Base-by-base conservation (phyloP, 2,113 vertebrate genomes). In the Cromileptes altivelis region DNA sequence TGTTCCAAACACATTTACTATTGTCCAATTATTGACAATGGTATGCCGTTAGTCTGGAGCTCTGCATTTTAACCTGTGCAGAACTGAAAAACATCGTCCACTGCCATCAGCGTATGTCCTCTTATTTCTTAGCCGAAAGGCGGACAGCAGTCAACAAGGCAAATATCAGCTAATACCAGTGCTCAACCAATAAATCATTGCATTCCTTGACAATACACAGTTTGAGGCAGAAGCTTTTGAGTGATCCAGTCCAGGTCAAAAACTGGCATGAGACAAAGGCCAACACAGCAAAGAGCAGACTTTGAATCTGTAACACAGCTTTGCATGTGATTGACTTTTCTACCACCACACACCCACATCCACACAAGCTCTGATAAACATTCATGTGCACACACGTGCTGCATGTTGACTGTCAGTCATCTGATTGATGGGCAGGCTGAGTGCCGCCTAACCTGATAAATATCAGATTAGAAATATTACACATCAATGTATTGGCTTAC, bases 391-490 rank as follows among this genome's bases (percentile, higher is more conserved):
- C 75, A 61, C 55, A 9, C 56, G 3, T 15, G 4, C 49, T 68
- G 73, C 47, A 85, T 37, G 68, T 60, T 53, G 67, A 58, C 47
- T 57, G 86, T 86, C 82, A 84, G 77, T 76, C 78, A 17, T 40
- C 10, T 72, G 86, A 87, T 23, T 83, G 91, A 87, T 49, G 19
- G 83, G 75, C 73, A 47, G 64, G 33, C 78, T 12, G 79, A 75
- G 67, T 0, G 73, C 79, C 13, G 78, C 70, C 80, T 33, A 30
- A 75, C 75, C 30, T n/a, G 89, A 88, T 87, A 82, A 84, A 87
- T 78, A 86, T 82, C 85, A 87, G 79, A 88, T 85, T 72, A 80
- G 70, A 75, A 73, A 73, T 81, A 68, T 81, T 76, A 58, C 80
- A 86, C 88, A 76, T 71, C 58, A 27, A 23, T 23, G 83, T 85